phyloP scores from a whole-genome alignment of 37 sponge, comb jelly and placozoan genomes.

The Halichondria panicea region DNA sequence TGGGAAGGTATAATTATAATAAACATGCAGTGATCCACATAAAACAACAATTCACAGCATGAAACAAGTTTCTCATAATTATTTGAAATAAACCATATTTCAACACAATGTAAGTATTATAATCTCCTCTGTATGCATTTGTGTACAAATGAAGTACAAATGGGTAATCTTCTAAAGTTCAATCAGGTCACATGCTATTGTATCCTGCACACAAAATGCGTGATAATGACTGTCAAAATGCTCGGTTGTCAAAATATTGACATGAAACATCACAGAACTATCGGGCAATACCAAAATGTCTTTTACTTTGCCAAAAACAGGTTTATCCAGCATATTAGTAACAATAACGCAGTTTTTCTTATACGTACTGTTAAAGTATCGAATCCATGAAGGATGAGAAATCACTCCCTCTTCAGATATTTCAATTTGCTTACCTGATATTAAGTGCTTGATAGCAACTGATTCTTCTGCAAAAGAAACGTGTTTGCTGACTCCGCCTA shows the following conservation, averaged over 20 bases:
- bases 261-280: background rate
- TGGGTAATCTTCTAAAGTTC: background rate
- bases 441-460: background rate
- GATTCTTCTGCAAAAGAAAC: background rate
- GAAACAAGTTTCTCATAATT: no score
- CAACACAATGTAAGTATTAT: background rate
- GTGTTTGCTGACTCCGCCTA: background rate
- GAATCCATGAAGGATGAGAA: background rate
- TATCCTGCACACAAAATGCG: background rate
- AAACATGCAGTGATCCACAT: no score
- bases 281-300: background rate
- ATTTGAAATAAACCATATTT: no score
- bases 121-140: background rate
- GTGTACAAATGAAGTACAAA: background rate
- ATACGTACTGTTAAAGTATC: background rate
- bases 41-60: no score
- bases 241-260: background rate
- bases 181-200: background rate
- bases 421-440: background rate
- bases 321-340: background rate
- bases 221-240: conserved; percentile 4
- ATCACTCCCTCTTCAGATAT: background rate
- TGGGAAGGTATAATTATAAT: no score
- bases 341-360: background rate
- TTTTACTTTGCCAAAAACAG: conserved; percentile 3